Evolutionary conservation across 2,797 vertebrate genomes (phyloP).

Genomic region (Chelidonichthys spinosus): DNA sequence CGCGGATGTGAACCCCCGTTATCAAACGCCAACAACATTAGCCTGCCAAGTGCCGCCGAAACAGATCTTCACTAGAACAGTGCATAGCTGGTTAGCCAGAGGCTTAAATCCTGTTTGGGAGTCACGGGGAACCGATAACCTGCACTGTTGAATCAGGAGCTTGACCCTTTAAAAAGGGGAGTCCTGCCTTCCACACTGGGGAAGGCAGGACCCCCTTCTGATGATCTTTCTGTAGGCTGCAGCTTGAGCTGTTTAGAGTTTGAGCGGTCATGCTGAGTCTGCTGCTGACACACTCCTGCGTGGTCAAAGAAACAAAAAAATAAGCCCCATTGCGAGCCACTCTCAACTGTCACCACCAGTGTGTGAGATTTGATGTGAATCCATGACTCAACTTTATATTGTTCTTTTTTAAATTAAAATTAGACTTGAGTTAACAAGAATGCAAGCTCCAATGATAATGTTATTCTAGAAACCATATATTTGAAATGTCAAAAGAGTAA

Average conservation of each 20-base stretch:
- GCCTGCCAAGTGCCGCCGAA: constrained; percentile 57
- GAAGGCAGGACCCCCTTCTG: constrained; percentile 24
- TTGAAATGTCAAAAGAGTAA: not conserved
- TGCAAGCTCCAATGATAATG: not conserved
- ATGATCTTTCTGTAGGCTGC: constrained; percentile 40
- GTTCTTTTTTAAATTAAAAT: not conserved
- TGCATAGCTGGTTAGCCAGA: constrained; percentile 25
- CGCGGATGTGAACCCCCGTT: constrained; percentile 62
- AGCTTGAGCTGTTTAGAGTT: constrained; percentile 19
- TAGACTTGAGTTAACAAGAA: not conserved
- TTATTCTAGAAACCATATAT: not conserved
- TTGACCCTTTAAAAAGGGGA: constrained; percentile 33
- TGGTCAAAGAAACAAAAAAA: constrained; percentile 25
- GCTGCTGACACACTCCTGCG: constrained; percentile 50
- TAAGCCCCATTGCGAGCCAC: constrained; percentile 18
- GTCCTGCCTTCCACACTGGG: not conserved
- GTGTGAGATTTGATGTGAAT: constrained; percentile 19
- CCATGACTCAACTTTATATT: constrained; percentile 17
- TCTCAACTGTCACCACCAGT: constrained; percentile 20
- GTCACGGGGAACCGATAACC: constrained; percentile 32
- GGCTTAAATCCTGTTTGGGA: constrained; percentile 29
- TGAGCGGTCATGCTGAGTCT: constrained; percentile 27
- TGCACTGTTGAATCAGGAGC: constrained; percentile 32
- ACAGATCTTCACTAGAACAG: constrained; percentile 41
- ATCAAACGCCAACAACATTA: constrained; percentile 54